Base-by-base conservation (phyloP, 2,113 vertebrate genomes). In the Peromyscus californicus region DNA sequence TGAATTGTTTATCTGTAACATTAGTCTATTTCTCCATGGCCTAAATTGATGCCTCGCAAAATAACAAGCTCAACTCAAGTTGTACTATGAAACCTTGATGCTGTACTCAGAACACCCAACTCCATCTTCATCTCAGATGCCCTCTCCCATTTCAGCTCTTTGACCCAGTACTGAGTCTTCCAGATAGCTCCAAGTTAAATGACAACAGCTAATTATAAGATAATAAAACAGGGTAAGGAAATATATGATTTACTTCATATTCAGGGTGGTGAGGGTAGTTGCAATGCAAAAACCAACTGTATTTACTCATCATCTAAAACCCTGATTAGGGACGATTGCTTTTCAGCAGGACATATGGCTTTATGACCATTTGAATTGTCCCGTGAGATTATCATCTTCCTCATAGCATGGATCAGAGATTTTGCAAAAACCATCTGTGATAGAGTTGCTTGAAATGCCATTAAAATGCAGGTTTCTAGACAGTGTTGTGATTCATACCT, bases 31-130 rank as follows among this genome's bases (percentile, higher is more conserved):
- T 19, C 4, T 39, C n/a, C 22, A 45, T 42, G 31, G 29, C 24
- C 5, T 45, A 79, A 21, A 82, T 31, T 59, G 70, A 70, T 86
- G 33, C 36, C 67, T 95, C 69, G 82, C n/a, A 93, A 97, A 78
- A 19, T 63, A 88, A 65, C 8, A 91, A 94, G 4, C 13, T 93
- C n/a, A 78, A 61, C 26, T 74, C 51, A 92, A 84, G 70, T 54
- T 90, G 15, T 36, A 26, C 8, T 84, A 15, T 84, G 63, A 75
- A 91, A 63, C 6, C 9, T 89, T 42, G 29, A 17, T 42, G 12
- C 45, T 79, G 90, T 90, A 36, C 69, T 87, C 69, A 70, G n/a
- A 91, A 42, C 4, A 54, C 17, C 57, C 24, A 59, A 1, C 19
- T 89, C 59, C 36, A 39, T 59, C 33, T 93, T 31, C 51, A 61